Evolutionary conservation across 2,888 invertebrate genomes (phyloP), one percentile per base, ranked within the genome.

Genomic region (Meghimatium bilineatum): DNA sequence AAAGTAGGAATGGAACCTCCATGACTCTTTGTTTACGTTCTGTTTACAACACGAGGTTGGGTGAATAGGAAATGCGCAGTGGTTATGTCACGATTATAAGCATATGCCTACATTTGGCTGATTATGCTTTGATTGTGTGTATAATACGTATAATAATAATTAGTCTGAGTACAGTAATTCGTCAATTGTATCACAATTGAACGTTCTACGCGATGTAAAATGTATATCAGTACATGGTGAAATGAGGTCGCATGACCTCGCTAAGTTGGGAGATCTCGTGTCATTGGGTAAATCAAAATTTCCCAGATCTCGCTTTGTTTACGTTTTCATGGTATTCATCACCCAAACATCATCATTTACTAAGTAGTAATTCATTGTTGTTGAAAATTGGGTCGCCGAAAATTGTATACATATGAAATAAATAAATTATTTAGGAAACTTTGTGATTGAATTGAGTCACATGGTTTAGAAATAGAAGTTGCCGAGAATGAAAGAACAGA

Each of bases 21-120:
- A 69, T 71, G 87, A 87, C 44, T 86, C 90, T 89, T 90, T 91
- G 91, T 91, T 91, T 91, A 91, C 89, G 89, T 91, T 89, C 88
- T 89, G 90, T 88, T 88, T 88, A 82, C 83, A 84, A 79, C 79
- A 84, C 84, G 84, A 84, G 84, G 84, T 49, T 83, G 60, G 60
- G 67, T 75, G 80, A 80, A 84, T 80, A 72, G 80, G 67, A 84
- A 80, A 67, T 80, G 56, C 80, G 80, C 80, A 67, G 44, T 75
- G 52, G 56, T 36, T 49, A 36, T 26, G 23, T 69, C 20, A 32
- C 52, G 29, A 20, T 32, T 52, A 29, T 49, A 1, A 49, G 32
- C 52, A 29, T 29, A 52, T n/a, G n/a, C n/a, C n/a, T n/a, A n/a
- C 29, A 52, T 52, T 72, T 44, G 60, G n/a, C 44, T 29, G 17